Evolutionary conservation across 2,888 invertebrate genomes (phyloP), one percentile per base, ranked within the genome.

Genomic region (Drosophila lutescens): DNA sequence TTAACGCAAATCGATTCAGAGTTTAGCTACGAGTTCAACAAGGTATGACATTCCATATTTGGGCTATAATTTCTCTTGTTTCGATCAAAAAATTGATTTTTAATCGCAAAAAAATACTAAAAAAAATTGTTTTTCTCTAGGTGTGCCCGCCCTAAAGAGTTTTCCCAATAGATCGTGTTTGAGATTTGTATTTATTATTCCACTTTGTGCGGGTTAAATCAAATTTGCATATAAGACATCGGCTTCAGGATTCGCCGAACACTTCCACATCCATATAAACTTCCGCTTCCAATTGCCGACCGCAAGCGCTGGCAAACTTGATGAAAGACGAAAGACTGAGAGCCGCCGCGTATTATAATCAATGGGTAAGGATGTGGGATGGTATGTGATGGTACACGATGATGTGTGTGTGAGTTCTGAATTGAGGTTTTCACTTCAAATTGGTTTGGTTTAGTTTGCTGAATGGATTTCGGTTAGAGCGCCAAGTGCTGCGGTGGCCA

Each of bases 401-500:
- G 13, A 5, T 43, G 50, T 40, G 40, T 43, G 68, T 55, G 56
- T 59, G 55, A 38, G 46, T 40, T 49, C 61, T 61, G 69, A 62
- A 69, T 74, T 69, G 74, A 70, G 74, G 76, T 76, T 73, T 76
- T 74, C 65, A 68, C 76, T 65, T 76, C 55, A 76, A 76, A 76
- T 76, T 76, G 76, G 73, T 76, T 76, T 76, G 69, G 76, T 76
- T 76, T 76, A 76, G 76, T 76, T 74, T 76, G 67, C 63, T 73
- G 76, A 76, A 76, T 73, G 76, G 76, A 76, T 76, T 76, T 76
- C 58, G 75, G 74, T 74, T 74, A 62, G 68, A 40, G 73, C 59
- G 58, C 73, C 73, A 71, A 71, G 72, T 71, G 72, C 63, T 63
- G 62, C 20, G 72, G 63, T 57, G 56, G 38, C 63, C 40, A 20